Base-by-base conservation (phyloP, 2,797 vertebrate species). In the Malurus splendens region DNA sequence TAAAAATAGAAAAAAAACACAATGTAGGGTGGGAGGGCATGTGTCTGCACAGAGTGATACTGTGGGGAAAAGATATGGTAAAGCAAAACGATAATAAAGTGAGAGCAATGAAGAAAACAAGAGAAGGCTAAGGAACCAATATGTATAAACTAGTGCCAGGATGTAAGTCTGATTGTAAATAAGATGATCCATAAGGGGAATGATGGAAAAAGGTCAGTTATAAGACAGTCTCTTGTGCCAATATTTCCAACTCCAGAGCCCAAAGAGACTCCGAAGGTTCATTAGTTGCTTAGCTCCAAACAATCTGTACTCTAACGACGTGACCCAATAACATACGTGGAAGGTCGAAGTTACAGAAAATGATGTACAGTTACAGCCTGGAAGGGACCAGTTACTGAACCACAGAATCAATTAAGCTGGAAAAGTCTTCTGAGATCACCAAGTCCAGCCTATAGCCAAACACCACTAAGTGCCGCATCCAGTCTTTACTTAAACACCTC, bases 261-360 rank as follows among this genome's bases (percentile, higher is more conserved):
- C 28, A 55, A 72, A 75, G 41, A n/a, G 10, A 82, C 24, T 22
- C 20, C 27, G 60, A 24, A 39, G 30, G 16, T 47, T 7, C 67
- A 13, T 27, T 75, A 54, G 27, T 2, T 0, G 17, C 48, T 88
- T 42, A 64, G 45, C 19, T 64, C 17, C 56, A 44, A 73, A 64
- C 22, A 59, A 66, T 50, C 36, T 55, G 14, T 71, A 27, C 18
- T 81, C 33, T 25, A 38, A 38, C 3, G 23, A 13, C 1, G 0
- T 1, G 7, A 50, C 28, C 33, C 48, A 44, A 44, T 8, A 67
- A 16, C 7, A 20, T 22, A 24, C 0, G 0, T n/a, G 30, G 28
- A 84, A 75, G 27, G 28, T 45, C 28, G 38, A 59, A 59, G 20
- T 39, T 82, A 60, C 22, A 70, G 32, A 64, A 75, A 55, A 60